phyloP scores from a whole-genome alignment of 2,888 invertebrate genomes.

The Zygothrica quintamaculata region DNA sequence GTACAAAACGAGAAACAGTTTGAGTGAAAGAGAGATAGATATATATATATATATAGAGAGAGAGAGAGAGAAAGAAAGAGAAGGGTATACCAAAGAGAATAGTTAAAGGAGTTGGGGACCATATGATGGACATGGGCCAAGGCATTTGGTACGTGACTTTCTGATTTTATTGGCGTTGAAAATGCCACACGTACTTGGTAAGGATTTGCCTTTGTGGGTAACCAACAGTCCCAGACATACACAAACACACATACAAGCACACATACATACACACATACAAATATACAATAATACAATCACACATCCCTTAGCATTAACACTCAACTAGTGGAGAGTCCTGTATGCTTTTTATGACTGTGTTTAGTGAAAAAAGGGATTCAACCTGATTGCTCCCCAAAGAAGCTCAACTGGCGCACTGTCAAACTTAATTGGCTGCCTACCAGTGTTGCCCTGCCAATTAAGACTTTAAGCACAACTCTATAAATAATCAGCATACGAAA shows the following conservation, averaged over 20 bases:
- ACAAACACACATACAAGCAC: neutral
- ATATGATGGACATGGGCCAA: constrained; percentile 71
- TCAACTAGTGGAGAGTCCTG: constrained; percentile 67
- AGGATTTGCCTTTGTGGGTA: constrained; percentile 61
- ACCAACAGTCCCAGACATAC: constrained; percentile 12
- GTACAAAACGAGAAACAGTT: constrained; percentile 42
- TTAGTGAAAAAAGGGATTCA: constrained; percentile 76
- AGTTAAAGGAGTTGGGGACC: constrained; percentile 19
- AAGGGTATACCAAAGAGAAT: constrained; percentile 17
- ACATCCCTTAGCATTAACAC: constrained; percentile 70
- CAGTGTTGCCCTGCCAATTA: constrained; percentile 37
- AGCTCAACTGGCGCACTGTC: constrained; percentile 45
- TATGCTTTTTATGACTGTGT: constrained; percentile 76
- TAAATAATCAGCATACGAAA: constrained; percentile 26
- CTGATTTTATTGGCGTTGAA: constrained; percentile 82
- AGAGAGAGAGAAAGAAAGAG: too few species aligned
- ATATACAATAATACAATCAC: constrained; percentile 11
- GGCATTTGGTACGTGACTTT: constrained; percentile 78
- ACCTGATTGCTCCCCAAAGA: constrained; percentile 72
- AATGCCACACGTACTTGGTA: constrained; percentile 72
- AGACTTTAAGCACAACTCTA: constrained; percentile 24
- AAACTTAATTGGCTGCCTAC: constrained; percentile 47
- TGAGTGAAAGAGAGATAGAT: too few species aligned
- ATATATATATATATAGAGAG: too few species aligned
- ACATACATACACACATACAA: neutral